Base-by-base conservation (phyloP, 2,797 vertebrate genomes). In the Discoglossus pictus region DNA sequence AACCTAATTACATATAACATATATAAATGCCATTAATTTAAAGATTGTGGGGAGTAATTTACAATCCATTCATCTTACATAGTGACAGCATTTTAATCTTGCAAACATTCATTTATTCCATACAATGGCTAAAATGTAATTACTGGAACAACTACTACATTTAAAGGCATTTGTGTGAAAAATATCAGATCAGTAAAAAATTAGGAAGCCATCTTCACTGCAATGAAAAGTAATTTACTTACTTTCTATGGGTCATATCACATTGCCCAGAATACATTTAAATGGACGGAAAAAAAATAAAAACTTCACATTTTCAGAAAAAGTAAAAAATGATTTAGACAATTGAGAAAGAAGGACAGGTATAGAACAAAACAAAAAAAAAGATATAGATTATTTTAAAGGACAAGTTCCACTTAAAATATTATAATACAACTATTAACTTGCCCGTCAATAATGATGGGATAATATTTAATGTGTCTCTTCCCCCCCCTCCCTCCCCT, bases 161-260 rank as follows among this genome's bases (percentile, higher is more conserved):
- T 59, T 42, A 51, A 52, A 61, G 50, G 40, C 65, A 18, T 35
- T 61, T 15, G 17, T 18, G 15, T 55, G 40, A 62, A 69, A 69
- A 55, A 62, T 40, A 62, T 53, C 51, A 54, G 56, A 62, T 69
- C 65, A 61, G 50, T 59, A 66, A 68, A 42, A 12, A 36, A 68
- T 60, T 60, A 43, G 10, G 13, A 23, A 35, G 10, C 34, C 27
- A 17, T 25, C 16, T 65, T 10, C 7, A 42, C 3, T 4, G n/a
- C 40, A 5, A 10, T 11, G 46, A 25, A 25, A 50, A 12, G 21
- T 6, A 51, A 23, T 50, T 50, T 50, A 50, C 23, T 50, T 46
- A 50, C n/a, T n/a, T n/a, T n/a, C n/a, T n/a, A n/a, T n/a, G n/a
- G n/a, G 7, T 35, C 38, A 40, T 21, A 47, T 47, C 20, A 47